phyloP scores from a whole-genome alignment of 2,797 vertebrate genomes.

The Simalia tracyae region DNA sequence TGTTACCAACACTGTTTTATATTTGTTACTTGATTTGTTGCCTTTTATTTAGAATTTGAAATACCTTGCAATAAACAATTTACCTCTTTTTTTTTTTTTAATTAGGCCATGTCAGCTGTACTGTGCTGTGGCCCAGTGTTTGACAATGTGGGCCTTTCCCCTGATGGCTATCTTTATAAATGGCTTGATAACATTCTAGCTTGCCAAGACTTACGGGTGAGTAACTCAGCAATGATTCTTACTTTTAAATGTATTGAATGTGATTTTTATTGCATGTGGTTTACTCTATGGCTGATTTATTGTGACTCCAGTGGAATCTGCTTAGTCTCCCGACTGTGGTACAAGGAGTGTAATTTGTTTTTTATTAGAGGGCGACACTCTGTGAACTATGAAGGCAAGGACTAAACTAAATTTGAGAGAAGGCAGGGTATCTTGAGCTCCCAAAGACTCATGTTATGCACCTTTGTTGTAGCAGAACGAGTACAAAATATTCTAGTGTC shows the following conservation, averaged over 20 bases:
- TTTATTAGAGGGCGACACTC: neutral
- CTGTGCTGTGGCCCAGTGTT: slow-evolving; percentile 97
- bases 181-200: slow-evolving; percentile 99
- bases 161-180: slow-evolving; percentile 98
- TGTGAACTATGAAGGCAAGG: neutral
- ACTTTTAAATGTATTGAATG: slow-evolving; percentile 21
- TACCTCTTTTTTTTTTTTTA: neutral
- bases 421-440: neutral
- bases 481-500: neutral
- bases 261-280: neutral
- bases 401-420: neutral
- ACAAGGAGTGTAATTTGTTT: neutral
- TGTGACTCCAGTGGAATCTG: neutral
- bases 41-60: neutral
- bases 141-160: slow-evolving; percentile 96
- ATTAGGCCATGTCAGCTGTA: slow-evolving; percentile 96
- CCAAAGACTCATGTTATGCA: neutral
- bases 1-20: neutral
- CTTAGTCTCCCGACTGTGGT: neutral
- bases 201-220: slow-evolving; percentile 94
- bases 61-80: neutral
- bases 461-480: neutral
- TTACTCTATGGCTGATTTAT: neutral
- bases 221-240: slow-evolving; percentile 48
- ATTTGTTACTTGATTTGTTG: neutral